phyloP scores from a whole-genome alignment of 1,140 invertebrate genomes.

The Drosophila biarmipes region DNA sequence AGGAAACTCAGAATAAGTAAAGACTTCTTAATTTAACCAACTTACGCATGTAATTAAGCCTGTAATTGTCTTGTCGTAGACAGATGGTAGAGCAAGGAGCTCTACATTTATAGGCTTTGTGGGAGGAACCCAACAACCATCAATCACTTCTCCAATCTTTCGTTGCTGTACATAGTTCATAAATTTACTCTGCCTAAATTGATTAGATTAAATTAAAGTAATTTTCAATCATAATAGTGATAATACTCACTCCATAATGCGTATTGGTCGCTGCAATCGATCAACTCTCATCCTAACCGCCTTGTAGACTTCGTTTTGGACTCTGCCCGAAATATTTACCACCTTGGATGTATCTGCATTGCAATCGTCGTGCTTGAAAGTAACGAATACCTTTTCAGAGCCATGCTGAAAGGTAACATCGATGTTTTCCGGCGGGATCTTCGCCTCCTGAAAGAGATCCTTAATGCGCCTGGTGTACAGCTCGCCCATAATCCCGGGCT shows the following conservation, averaged over 20 bases:
- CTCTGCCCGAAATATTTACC: slow-evolving; percentile 86
- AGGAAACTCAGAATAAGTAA: neutral
- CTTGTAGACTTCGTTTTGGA: slow-evolving; percentile 90
- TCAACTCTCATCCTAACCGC: slow-evolving; percentile 90
- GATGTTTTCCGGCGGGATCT: slow-evolving; percentile 85
- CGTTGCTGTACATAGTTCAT: slow-evolving; percentile 62
- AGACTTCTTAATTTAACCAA: neutral
- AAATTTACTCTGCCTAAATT: slow-evolving; percentile 38
- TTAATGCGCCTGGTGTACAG: slow-evolving; percentile 89
- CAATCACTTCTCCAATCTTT: slow-evolving; percentile 54
- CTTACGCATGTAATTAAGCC: slow-evolving; percentile 73
- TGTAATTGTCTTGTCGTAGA: slow-evolving; percentile 57
- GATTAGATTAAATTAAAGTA: neutral
- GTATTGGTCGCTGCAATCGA: slow-evolving; percentile 85
- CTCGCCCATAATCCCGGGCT: slow-evolving; percentile 88
- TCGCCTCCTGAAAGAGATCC: slow-evolving; percentile 85
- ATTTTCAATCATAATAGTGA: neutral
- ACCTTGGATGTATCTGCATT: slow-evolving; percentile 5
- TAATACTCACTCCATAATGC: slow-evolving; percentile 82
- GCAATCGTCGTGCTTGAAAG: slow-evolving; percentile 85
- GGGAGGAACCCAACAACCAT: slow-evolving; percentile 65
- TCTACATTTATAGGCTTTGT: slow-evolving; percentile 57
- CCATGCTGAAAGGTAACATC: slow-evolving; percentile 87
- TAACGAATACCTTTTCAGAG: slow-evolving; percentile 86
- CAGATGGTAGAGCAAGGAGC: slow-evolving; percentile 68